Evolutionary conservation across 1,140 invertebrate genomes (phyloP).

Genomic region (Oryzaephilus surinamensis): DNA sequence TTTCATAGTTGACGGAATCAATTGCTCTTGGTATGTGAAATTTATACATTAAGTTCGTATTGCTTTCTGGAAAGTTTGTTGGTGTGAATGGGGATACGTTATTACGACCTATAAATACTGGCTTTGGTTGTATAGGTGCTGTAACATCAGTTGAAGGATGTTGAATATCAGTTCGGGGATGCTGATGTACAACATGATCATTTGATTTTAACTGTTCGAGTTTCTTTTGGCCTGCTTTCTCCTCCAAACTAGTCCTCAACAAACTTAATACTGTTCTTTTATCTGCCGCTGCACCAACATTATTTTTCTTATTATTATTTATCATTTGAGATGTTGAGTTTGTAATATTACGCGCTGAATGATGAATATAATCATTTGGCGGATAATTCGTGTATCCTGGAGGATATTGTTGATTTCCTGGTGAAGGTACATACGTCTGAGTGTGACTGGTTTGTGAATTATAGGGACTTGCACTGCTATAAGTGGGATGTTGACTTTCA

Average conservation of each 20-base stretch:
- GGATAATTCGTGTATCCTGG: constrained; percentile 19
- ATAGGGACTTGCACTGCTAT: constrained; percentile 5
- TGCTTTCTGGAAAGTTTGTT: constrained; percentile 41
- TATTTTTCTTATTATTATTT: constrained; percentile 10
- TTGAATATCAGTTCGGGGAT: constrained; percentile 23
- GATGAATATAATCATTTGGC: constrained; percentile 19
- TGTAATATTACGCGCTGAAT: constrained; percentile 21
- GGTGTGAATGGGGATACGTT: constrained; percentile 47
- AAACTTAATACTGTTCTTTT: constrained; percentile 57
- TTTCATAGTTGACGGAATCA: constrained; percentile 43
- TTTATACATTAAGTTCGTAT: constrained; percentile 45
- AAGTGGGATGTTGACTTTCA: constrained; percentile 10
- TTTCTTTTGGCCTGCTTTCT: constrained; percentile 40
- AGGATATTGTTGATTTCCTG: constrained; percentile 23
- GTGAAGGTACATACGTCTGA: constrained; percentile 29
- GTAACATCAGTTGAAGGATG: constrained; percentile 38
- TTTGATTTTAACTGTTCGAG: constrained; percentile 29
- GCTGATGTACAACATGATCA: constrained; percentile 16
- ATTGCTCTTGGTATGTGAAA: constrained; percentile 57
- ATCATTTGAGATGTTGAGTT: constrained; percentile 18
- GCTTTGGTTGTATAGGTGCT: constrained; percentile 41
- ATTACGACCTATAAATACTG: constrained; percentile 41
- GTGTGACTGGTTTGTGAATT: constrained; percentile 18
- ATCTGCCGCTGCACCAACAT: constrained; percentile 38
- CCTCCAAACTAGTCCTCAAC: constrained; percentile 55